phyloP scores from a whole-genome alignment of 2,797 vertebrate genomes.

The Myotis pilosus region DNA sequence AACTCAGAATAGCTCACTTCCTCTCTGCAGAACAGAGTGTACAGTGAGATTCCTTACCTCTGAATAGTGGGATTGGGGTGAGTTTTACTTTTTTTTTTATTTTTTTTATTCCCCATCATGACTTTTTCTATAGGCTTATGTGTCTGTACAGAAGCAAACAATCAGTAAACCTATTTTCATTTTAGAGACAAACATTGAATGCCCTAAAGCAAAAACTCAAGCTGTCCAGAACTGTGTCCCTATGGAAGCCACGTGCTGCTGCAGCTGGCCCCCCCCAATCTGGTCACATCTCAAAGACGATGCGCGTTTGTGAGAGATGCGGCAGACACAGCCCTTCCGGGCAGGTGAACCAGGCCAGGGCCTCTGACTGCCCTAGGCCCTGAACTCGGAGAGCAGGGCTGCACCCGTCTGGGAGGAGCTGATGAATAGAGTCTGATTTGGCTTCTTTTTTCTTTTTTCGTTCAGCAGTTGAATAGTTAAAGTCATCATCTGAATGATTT shows the following conservation, averaged over 20 bases:
- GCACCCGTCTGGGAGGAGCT: not conserved
- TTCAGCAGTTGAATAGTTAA: not conserved
- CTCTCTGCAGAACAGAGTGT: not conserved
- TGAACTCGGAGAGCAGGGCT: not conserved
- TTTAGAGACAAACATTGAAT: constrained; percentile 38
- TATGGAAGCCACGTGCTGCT: not conserved
- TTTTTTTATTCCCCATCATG: not conserved
- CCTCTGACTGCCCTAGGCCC: not conserved
- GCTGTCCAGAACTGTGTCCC: not conserved
- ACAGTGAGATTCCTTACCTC: not conserved
- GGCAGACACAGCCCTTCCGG: not conserved
- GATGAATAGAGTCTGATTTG: not conserved
- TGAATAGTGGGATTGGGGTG: not conserved
- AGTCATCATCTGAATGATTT: not conserved
- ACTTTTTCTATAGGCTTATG: not conserved
- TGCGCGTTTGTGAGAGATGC: not conserved
- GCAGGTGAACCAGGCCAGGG: not conserved
- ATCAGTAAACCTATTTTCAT: not conserved
- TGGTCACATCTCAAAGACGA: not conserved
- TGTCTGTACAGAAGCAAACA: not conserved
- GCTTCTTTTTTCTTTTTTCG: not conserved
- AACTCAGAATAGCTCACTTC: not conserved
- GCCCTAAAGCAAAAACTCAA: not conserved
- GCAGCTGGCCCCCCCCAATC: not conserved
- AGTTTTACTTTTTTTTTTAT: not conserved